Conservation (phyloP, 2,888 invertebrate species). For the Archips xylosteana region DNA sequence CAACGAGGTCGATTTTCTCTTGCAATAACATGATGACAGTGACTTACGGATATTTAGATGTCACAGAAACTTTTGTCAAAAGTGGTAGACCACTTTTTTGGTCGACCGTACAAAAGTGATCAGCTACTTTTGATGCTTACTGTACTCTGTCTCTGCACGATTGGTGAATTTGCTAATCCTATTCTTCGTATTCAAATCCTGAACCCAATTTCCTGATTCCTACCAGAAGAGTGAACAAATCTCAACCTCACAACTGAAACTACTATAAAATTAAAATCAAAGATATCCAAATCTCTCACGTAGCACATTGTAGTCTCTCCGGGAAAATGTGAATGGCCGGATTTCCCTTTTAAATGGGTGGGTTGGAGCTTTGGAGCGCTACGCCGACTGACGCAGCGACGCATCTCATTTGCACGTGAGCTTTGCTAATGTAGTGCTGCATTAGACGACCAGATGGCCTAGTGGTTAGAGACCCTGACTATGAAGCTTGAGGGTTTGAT, state of each 20-base stretch:
- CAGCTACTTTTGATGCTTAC: too few species aligned
- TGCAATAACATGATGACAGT: too few species aligned
- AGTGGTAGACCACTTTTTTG: too few species aligned
- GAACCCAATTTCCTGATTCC: background rate
- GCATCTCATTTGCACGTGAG: constrained; percentile 16
- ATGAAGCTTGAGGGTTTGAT: too few species aligned
- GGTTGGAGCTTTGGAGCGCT: constrained; percentile 11
- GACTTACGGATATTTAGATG: too few species aligned
- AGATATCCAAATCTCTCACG: constrained; percentile 33
- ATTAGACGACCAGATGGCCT: too few species aligned
- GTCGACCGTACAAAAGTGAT: too few species aligned
- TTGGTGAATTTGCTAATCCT: background rate
- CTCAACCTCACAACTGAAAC: constrained; percentile 6
- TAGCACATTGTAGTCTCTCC: constrained; percentile 19
- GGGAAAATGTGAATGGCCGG: constrained; percentile 31
- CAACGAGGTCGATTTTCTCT: too few species aligned
- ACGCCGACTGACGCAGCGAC: constrained; percentile 1
- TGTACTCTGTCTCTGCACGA: too few species aligned
- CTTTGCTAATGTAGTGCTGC: constrained; percentile 6
- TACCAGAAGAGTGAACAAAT: background rate
- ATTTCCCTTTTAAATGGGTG: constrained; percentile 40
- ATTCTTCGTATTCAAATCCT: background rate
- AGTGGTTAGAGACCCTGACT: too few species aligned
- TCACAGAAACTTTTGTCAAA: too few species aligned
- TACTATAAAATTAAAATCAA: constrained; percentile 30